Evolutionary conservation across 1,140 invertebrate genomes (phyloP).

Genomic region (Drosophila oshimai): DNA sequence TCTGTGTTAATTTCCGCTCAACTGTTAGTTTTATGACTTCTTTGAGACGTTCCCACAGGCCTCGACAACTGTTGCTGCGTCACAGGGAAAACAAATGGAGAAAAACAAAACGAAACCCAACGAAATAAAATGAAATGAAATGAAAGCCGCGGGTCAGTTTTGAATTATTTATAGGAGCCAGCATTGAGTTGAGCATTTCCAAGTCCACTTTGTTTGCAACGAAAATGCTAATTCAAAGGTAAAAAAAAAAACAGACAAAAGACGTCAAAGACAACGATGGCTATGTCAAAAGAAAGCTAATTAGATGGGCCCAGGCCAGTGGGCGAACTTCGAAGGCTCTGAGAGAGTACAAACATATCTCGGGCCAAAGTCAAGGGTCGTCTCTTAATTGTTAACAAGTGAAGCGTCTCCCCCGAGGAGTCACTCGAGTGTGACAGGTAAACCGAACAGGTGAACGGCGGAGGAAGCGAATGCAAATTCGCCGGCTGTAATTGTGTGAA

Average conservation of each 20-base stretch:
- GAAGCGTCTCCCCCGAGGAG: conserved; percentile 23
- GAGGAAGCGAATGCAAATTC: conserved; percentile 51
- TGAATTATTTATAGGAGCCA: conserved; percentile 67
- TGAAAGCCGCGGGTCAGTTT: conserved; percentile 58
- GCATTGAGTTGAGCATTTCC: conserved; percentile 22
- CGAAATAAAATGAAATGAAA: conserved; percentile 38
- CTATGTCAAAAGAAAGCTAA: conserved; percentile 70
- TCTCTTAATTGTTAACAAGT: conserved; percentile 55
- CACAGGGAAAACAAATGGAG: conserved; percentile 55
- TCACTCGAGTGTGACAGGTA: conserved; percentile 6
- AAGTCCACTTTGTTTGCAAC: conserved; percentile 36
- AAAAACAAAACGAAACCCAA: conserved; percentile 29
- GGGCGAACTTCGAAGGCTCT: conserved; percentile 8
- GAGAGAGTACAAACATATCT: neutral
- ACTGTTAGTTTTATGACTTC: conserved; percentile 75
- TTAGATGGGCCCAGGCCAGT: conserved; percentile 29
- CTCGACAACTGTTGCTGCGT: conserved; percentile 50
- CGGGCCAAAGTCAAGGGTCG: conserved; percentile 55
- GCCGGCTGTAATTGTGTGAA: conserved; percentile 70
- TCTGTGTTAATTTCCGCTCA: conserved; percentile 75
- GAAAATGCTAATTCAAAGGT: conserved; percentile 59
- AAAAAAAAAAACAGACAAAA: conserved; percentile 26
- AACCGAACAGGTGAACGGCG: conserved; percentile 6
- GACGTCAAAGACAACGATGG: conserved; percentile 44
- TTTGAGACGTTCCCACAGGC: conserved; percentile 63